Percentiles rank a stretch among this genome's conserved stretches.
phyloP scores from a whole-genome alignment of 2,113 vertebrate genomes.

The Tringa solitaria region DNA sequence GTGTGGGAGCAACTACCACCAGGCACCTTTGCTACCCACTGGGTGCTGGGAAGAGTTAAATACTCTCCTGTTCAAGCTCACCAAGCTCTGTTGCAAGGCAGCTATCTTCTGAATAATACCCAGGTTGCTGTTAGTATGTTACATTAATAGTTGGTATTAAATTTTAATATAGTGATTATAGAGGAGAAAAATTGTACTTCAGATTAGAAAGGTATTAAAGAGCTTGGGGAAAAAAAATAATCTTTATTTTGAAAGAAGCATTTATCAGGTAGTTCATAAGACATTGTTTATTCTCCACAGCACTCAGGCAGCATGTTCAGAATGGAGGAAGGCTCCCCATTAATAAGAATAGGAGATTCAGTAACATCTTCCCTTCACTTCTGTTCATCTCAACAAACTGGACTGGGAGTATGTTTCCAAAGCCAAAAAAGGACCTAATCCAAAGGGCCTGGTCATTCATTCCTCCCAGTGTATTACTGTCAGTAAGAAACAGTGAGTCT shows the following conservation, averaged over 20 bases:
- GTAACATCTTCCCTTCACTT: not conserved
- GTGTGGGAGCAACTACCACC: not conserved
- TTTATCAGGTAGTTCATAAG: constrained; percentile 28
- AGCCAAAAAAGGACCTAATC: not conserved
- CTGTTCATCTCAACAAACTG: not conserved
- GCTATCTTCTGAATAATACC: not conserved
- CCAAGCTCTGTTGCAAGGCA: not conserved
- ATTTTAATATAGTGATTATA: constrained; percentile 73
- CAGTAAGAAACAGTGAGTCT: not conserved
- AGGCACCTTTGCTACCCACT: not conserved
- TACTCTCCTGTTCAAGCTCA: not conserved
- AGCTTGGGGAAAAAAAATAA: not conserved
- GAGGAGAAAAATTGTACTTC: constrained; percentile 67
- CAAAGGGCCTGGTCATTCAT: not conserved
- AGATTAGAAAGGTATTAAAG: constrained; percentile 49
- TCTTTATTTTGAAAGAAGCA: not conserved
- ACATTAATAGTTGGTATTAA: constrained; percentile 68
- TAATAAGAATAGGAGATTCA: not conserved
- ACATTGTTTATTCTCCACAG: not conserved
- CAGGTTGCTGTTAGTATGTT: constrained; percentile 39
- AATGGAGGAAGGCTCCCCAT: not conserved
- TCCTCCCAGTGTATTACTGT: not conserved
- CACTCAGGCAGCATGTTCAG: not conserved
- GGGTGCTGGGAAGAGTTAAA: not conserved
- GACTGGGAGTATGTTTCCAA: not conserved